A percentile compares a stretch with the other conserved stretches of the same genome.
Evolutionary conservation across 2,888 invertebrate species (phyloP).

Genomic region (Marronus borbonicus): DNA sequence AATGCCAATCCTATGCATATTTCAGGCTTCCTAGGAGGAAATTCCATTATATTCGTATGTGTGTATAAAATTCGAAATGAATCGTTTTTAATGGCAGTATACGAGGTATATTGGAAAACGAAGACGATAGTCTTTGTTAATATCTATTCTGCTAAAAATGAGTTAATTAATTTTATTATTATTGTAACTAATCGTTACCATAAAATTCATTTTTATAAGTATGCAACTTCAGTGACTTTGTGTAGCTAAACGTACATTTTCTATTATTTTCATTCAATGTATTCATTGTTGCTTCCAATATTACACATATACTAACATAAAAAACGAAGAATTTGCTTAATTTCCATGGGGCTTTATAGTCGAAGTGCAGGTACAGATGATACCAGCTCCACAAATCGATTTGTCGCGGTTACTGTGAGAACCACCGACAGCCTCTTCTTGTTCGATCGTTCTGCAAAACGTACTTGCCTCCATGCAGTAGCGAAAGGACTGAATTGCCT

Average conservation of each 20-base stretch:
- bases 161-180: no score
- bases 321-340: background rate
- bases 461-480: background rate
- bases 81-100: no score
- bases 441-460: background rate
- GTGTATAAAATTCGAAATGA: no score
- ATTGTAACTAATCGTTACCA: no score
- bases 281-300: background rate
- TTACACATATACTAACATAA: background rate
- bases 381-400: constrained; percentile 36
- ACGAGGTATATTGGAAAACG: no score
- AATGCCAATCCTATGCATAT: background rate
- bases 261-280: no score
- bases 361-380: background rate
- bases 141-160: no score
- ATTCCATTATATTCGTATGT: background rate
- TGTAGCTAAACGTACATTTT: no score
- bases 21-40: background rate
- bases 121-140: no score
- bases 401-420: constrained; percentile 42
- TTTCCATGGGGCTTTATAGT: background rate
- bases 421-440: constrained; percentile 9
- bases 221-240: no score
- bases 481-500: constrained; percentile 2
- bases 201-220: no score